Evolutionary conservation across 1,140 invertebrate species (phyloP), one percentile per base, ranked within the genome.

Genomic region (Araneus ventricosus): DNA sequence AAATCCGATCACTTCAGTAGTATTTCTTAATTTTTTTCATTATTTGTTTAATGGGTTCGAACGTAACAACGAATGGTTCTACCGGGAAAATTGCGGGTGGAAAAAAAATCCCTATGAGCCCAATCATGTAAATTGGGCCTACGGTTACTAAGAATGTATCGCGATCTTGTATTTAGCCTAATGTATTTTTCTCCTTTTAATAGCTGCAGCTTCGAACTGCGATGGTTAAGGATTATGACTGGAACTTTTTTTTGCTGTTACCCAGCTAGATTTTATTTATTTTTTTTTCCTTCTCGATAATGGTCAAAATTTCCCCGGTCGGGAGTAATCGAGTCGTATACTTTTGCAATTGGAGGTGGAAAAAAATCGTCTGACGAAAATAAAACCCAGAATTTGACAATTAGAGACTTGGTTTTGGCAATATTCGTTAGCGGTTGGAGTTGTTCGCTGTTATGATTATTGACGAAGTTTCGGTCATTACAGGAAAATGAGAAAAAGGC

Each of bases 111-210:
- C 90, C 90, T 92, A 92, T 92, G 82, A 92, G 75, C 37, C 90
- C 80, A 92, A 92, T 92, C 80, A 92, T 86, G 90, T 80, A 92
- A 92, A 92, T 92, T 92, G 90, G 82, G 61, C 63, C 90, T 92
- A 84, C 22, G 61, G 61, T 70, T 85, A 45, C 34, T 24, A 37
- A 52, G 45, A 89, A 79, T 89, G 88, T 80, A 75, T 75, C 30
- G 70, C 70, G 70, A 80, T 30, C 30, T 86, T 75, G 90, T 92
- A 92, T 92, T 92, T 92, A 92, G 90, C n/a, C 90, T 92, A 84
- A 84, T 82, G 52, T 57, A 84, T 92, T 92, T 80, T 92, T 90
- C 90, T 67, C 27, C 82, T 92, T 75, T 92, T 92, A 92, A 85
- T 85, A 92, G 82, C 20, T 6, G 70, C 0, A 63, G 34, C 27